Conservation (phyloP, 2,888 invertebrate species). For the Osedax frankpressi region DNA sequence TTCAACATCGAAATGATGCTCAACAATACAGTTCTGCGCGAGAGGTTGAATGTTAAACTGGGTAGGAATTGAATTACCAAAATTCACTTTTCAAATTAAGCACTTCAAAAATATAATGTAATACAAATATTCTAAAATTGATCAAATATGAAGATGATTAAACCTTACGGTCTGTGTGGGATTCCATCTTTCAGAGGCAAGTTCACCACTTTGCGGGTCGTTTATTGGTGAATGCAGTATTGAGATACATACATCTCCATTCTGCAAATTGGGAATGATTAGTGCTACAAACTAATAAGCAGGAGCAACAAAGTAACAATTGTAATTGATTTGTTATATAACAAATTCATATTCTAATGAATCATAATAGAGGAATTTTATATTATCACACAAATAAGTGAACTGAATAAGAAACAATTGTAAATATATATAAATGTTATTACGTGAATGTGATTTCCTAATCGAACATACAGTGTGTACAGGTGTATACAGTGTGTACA, state of each 20-base stretch:
- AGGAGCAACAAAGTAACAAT: no score
- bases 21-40: slow-evolving; percentile 71
- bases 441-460: no score
- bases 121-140: background rate
- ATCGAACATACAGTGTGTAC: no score
- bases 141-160: no score
- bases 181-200: slow-evolving; percentile 99
- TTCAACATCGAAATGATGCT: slow-evolving; percentile 96
- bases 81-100: background rate
- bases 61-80: background rate
- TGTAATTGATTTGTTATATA: no score
- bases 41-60: background rate
- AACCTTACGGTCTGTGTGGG: slow-evolving; percentile 85
- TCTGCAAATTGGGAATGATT: slow-evolving; percentile 64
- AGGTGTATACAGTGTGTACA: no score
- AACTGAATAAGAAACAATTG: no score
- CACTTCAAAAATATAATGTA: slow-evolving; percentile 3
- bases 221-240: slow-evolving; percentile 97
- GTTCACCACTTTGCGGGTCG: slow-evolving; percentile 95
- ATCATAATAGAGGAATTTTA: no score
- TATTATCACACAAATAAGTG: no score
- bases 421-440: no score
- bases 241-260: slow-evolving; percentile 97
- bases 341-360: no score
- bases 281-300: no score